phyloP scores from a whole-genome alignment of 2,888 invertebrate species.

The Synanthedon myopaeformis region DNA sequence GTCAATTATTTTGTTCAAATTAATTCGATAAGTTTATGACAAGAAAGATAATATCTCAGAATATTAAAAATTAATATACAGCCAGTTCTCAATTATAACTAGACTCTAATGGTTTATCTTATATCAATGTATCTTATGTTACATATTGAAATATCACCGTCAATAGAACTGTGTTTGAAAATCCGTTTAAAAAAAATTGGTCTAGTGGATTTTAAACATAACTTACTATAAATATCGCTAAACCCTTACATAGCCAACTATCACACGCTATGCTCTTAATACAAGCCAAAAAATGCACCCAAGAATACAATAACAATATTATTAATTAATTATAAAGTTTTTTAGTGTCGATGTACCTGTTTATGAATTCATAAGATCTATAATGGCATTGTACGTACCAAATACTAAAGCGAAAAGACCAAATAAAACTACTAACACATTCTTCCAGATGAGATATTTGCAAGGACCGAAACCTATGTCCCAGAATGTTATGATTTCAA shows the following conservation, averaged over 20 bases:
- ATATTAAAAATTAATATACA: no score
- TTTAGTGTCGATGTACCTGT: no score
- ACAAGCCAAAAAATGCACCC: not conserved
- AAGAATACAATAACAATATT: no score
- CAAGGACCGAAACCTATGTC: conserved; percentile 81
- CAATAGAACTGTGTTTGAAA: no score
- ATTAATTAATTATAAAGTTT: conserved; percentile 20
- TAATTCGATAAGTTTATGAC: no score
- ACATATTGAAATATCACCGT: no score
- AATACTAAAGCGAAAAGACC: conserved; percentile 85
- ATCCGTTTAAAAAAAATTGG: not conserved
- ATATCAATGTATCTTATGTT: no score
- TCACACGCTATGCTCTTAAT: conserved; percentile 3
- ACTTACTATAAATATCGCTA: conserved; percentile 9
- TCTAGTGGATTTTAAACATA: not conserved
- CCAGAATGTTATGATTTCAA: conserved; percentile 90
- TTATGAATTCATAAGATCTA: conserved; percentile 2
- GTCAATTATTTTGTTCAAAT: no score
- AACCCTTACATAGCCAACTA: conserved; percentile 6
- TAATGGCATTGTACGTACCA: conserved; percentile 70
- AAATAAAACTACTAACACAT: conserved; percentile 78
- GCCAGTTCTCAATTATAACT: no score
- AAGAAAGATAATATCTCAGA: no score
- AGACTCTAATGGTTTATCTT: no score
- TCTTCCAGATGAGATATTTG: conserved; percentile 83